Conservation (phyloP, 2,797 vertebrate genomes). For the Gallinago stenura region DNA sequence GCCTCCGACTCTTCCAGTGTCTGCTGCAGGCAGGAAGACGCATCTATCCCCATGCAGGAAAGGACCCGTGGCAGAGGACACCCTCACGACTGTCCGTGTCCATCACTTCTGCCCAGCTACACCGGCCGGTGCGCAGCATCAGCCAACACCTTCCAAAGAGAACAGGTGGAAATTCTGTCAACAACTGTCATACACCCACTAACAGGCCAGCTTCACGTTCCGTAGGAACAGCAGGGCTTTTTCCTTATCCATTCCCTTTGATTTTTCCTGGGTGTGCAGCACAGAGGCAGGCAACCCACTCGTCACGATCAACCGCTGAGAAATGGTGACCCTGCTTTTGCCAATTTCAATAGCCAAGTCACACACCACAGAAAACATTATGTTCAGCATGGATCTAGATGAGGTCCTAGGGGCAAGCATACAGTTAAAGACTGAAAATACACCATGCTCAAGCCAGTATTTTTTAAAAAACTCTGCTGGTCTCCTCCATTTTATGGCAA, state of each 20-base stretch:
- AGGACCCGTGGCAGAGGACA: not conserved
- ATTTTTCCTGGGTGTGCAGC: not conserved
- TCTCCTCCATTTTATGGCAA: not conserved
- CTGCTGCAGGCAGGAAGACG: not conserved
- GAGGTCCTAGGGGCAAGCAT: not conserved
- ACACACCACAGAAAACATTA: not conserved
- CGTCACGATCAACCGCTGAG: not conserved
- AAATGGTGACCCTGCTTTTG: not conserved
- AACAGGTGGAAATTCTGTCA: not conserved
- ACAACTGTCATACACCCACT: not conserved
- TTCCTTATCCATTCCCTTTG: not conserved
- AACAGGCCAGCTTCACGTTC: not conserved
- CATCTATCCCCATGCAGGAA: not conserved
- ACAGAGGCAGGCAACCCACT: not conserved
- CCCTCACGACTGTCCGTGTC: fast-evolving
- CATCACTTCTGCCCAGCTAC: not conserved
- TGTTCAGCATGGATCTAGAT: not conserved
- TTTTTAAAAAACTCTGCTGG: not conserved
- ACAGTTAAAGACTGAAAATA: not conserved
- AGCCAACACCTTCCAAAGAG: not conserved
- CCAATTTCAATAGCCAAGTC: not conserved
- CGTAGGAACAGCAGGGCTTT: not conserved
- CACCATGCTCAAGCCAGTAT: not conserved
- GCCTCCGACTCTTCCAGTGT: not conserved
- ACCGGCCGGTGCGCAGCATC: not conserved